Evolutionary conservation across 2,797 vertebrate species (phyloP), one percentile per base, ranked within the genome.

Genomic region (Sebastiscus tertius): DNA sequence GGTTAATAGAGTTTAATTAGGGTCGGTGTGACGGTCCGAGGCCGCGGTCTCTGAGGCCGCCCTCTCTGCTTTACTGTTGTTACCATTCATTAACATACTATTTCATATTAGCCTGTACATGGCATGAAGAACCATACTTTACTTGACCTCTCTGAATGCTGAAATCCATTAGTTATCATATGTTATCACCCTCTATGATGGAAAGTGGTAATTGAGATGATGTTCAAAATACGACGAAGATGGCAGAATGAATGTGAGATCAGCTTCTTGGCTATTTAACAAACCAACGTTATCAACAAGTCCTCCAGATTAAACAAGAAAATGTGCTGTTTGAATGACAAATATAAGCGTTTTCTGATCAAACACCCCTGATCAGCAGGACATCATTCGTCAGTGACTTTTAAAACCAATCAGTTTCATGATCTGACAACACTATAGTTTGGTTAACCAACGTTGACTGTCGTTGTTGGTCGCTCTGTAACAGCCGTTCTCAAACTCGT

Each of bases 1-100:
- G 91, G 87, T 92, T 88, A 90, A 91, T 83, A 33, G 64, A 66
- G 85, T 91, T 92, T 92, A 93, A 90, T 89, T 69, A 79, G 76
- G 77, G 82, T 86, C 84, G 63, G 34, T 1, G 77, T 70, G 83
- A 58, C 13, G 31, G 83, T 82, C 74, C 6, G 67, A 68, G 75
- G 63, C 74, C 42, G 54, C 11, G 66, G 59, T 71, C 70, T 33
- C 26, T 11, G 9, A 52, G 42, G 62, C 24, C 36, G 0, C 11
- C n/a, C 13, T 36, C 39, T 56, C 60, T 42, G 60, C 78, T 73
- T 63, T 39, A 46, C 39, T 82, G 55, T 56, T 77, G 72, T 75
- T 70, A 16, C 2, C 63, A 1, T 22, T 80, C 63, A 55, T 78
- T 72, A 81, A 18, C 46, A 49, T 18, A 10, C 4, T 0, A 10